Evolutionary conservation across 2,888 invertebrate species (phyloP).

Genomic region (Erebia palarica): DNA sequence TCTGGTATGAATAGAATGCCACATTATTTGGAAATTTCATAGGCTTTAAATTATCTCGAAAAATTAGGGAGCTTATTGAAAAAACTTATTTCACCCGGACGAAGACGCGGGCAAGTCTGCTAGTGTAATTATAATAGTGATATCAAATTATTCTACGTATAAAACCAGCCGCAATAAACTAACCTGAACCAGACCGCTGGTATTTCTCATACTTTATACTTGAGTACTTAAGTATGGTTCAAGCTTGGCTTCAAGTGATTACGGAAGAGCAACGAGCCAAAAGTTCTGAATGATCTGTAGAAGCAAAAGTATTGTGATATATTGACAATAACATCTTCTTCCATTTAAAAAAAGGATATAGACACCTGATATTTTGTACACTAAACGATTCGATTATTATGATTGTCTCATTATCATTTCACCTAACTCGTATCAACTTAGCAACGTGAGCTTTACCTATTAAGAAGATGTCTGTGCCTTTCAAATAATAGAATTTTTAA

Average conservation of each 20-base stretch:
- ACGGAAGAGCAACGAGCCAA: not conserved
- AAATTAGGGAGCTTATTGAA: too few species aligned
- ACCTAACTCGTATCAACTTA: constrained; percentile 33
- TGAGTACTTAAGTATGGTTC: not conserved
- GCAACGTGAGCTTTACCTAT: constrained; percentile 71
- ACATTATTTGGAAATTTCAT: too few species aligned
- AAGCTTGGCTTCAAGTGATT: not conserved
- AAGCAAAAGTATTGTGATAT: not conserved
- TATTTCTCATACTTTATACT: constrained; percentile 4
- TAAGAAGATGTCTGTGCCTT: constrained; percentile 75
- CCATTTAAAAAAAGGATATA: not conserved
- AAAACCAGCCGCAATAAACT: not conserved
- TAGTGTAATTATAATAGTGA: too few species aligned
- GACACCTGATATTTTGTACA: not conserved
- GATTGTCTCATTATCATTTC: constrained; percentile 25
- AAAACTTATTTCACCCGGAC: too few species aligned
- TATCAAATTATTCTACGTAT: too few species aligned
- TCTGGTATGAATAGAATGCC: too few species aligned
- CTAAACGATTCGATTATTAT: constrained; percentile 10
- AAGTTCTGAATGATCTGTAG: not conserved
- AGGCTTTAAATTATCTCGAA: too few species aligned
- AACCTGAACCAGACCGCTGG: not conserved
- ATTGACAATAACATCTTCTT: not conserved
- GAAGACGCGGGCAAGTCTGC: too few species aligned
- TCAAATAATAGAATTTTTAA: constrained; percentile 82